Evolutionary conservation across 92 coral and sea anemone genomes (phyloP), one percentile per base, ranked within the genome.

Genomic region (Phenganax stokvisi): DNA sequence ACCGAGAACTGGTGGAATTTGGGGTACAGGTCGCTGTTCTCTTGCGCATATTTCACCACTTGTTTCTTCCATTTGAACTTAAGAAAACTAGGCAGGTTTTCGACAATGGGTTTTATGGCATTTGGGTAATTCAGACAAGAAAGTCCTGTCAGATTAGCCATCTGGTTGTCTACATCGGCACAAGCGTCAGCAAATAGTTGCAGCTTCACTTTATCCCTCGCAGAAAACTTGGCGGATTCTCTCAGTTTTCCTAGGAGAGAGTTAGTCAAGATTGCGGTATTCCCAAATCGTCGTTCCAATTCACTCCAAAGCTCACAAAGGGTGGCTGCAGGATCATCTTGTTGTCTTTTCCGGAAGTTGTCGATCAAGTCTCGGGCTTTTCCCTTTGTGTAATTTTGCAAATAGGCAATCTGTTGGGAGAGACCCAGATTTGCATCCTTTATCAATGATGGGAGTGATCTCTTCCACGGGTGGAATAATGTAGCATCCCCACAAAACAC

Each of bases 381-480:
- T 71, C 81, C 86, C 11, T 47, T 70, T 0, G 86, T 85, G 81
- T 71, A 85, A 20, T 20, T 20, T 20, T 20, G 25, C 25, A 20
- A 74, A 59, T 86, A 86, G 12, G 31, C 84, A n/a, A 83, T 83
- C 51, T 86, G 84, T 20, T 20, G 25, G 25, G 25, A 20, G 25
- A 20, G 87, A 27, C 70, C 16, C 12, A 86, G 62, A 25, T 82
- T 77, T 8, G 84, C 87, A 83, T 86, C 84, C 17, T 37, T 12
- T n/a, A 86, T 75, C 84, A 86, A 83, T 12, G 89, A 80, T 54
- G 69, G 68, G 66, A 83, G 76, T n/a, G 89, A 83, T 28, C 59
- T 77, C 65, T 86, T 83, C 84, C 89, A 86, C 57, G 87, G 89
- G 83, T 84, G 87, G 74, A 86, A 83, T 12, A 86, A 68, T 15